Base-by-base conservation (phyloP, 30 jellyfish, hydroid and myxozoan species). In the Sanderia malayensis region DNA sequence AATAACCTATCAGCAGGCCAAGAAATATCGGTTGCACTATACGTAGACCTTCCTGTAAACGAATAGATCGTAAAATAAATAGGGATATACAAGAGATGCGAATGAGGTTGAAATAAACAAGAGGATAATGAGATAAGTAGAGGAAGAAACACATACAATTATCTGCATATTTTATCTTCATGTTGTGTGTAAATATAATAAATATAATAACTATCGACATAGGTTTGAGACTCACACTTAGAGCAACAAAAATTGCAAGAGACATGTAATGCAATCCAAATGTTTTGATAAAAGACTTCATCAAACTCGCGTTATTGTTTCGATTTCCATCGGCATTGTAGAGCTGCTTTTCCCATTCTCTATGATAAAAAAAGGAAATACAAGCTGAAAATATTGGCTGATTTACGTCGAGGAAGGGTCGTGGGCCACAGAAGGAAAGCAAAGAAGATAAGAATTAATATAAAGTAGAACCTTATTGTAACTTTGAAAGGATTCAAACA, bases 291-390 rank as follows among this genome's bases (percentile, higher is more conserved):
- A 87, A 53, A 15, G 74, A 94, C 59, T 80, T 87, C 27, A 52
- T 6, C 10, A 87, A 72, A 65, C 87, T 87, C 4, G 94, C 81
- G 4, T 87, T 67, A 41, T 19, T 57, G 31, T 31, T 71, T 46
- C 65, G 57, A 19, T 87, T 87, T 4, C 96, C 96, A 49, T 87
- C 85, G 24, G 70, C 46, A 57, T 87, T 91, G n/a, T 53, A 70
- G 0, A 85, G 49, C 62, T 87, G 94, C 21, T 52, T 61, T 15
- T 79, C 83, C 96, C 96, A 87, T 45, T 76, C 85, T 47, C 95
- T 74, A 67, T 29, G 9, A 47, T 22, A 41, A 45, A 57, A 84
- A n/a, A n/a, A n/a, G n/a, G n/a, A n/a, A n/a, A n/a, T n/a, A n/a
- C n/a, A n/a, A n/a, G n/a, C n/a, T n/a, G n/a, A n/a, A n/a, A n/a